Evolutionary conservation across 2,113 vertebrate species (phyloP).

Genomic region (Archocentrus centrarchus): DNA sequence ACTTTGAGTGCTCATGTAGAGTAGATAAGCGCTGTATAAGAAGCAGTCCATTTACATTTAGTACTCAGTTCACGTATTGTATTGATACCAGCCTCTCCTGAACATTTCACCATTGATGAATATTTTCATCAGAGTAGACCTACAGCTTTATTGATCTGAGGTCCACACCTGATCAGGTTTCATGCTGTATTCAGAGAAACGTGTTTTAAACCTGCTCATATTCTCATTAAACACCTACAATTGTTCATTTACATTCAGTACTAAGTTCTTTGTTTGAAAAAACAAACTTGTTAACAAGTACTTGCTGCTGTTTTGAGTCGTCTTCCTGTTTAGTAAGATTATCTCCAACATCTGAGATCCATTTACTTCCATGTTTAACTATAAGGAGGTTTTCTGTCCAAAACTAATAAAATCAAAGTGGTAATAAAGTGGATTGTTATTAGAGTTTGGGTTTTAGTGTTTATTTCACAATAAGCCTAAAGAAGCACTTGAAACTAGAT

Average conservation of each 20-base stretch:
- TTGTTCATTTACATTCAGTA: too few relatives aligned
- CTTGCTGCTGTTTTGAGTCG: not conserved
- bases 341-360: not conserved
- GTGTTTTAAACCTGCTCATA: too few relatives aligned
- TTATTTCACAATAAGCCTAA: not conserved
- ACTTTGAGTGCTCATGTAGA: too few relatives aligned
- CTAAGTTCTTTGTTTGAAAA: too few relatives aligned
- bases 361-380: not conserved
- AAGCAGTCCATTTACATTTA: not conserved
- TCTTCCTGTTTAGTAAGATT: not conserved
- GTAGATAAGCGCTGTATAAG: too few relatives aligned
- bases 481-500: not conserved
- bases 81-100: not conserved
- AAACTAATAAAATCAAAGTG: not conserved
- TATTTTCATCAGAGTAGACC: not conserved
- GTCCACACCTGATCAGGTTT: not conserved
- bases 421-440: not conserved
- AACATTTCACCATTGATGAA: not conserved
- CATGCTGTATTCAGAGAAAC: not conserved
- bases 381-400: not conserved
- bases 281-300: too few relatives aligned
- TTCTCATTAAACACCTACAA: too few relatives aligned
- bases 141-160: not conserved
- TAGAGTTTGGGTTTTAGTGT: not conserved
- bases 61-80: not conserved